Conservation (phyloP, 2,888 invertebrate genomes). For the Microctonus hyperodae region DNA sequence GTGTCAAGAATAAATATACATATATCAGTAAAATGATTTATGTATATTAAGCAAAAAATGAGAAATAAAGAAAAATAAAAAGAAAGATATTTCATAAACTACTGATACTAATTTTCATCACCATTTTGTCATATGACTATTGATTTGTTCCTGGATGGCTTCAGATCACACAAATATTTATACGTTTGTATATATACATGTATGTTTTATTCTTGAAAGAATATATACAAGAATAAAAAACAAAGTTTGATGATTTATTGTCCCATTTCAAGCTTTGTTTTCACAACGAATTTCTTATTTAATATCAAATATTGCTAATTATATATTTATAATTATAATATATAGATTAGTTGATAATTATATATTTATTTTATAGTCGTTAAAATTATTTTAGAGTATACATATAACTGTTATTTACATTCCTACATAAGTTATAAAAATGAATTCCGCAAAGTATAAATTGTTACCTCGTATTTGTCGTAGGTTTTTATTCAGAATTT, state of each 20-base stretch:
- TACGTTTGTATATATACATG: background rate
- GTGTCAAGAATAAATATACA: background rate
- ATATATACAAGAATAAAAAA: too few species aligned
- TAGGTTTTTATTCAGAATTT: background rate
- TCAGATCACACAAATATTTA: background rate
- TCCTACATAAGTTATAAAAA: too few species aligned
- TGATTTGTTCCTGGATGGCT: background rate
- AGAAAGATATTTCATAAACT: background rate
- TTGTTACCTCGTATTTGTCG: background rate
- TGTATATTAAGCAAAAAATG: background rate
- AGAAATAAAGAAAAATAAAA: background rate
- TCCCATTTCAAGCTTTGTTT: background rate
- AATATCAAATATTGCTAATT: background rate
- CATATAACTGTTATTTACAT: too few species aligned
- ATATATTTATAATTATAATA: background rate
- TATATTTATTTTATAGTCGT: too few species aligned
- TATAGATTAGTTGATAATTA: too few species aligned
- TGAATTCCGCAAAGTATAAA: too few species aligned
- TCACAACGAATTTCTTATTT: background rate
- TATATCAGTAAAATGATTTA: constrained; percentile 9
- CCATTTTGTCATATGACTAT: background rate
- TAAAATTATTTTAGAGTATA: too few species aligned
- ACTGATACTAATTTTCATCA: background rate
- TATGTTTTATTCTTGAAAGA: too few species aligned
- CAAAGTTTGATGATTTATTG: too few species aligned